A percentile compares a stretch with the other conserved stretches of the same genome.
phyloP scores from a whole-genome alignment of 2,888 invertebrate genomes.

The Andrena marginata region DNA sequence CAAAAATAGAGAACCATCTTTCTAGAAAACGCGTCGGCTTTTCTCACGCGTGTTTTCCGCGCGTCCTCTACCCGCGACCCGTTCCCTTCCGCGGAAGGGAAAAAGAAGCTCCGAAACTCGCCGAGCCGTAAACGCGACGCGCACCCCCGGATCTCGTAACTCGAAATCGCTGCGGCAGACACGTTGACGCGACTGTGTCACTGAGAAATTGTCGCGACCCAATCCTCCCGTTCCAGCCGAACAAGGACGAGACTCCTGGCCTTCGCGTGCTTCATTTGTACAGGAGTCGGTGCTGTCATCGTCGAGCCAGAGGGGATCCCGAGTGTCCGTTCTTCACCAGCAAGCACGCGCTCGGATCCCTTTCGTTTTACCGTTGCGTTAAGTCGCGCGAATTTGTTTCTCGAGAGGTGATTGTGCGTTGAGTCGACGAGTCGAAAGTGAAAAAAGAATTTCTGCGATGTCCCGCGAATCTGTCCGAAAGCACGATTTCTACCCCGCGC shows the following conservation, averaged over 20 bases:
- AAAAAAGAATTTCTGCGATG: background rate
- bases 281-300: slow-evolving; percentile 49
- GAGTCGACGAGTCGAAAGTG: slow-evolving; percentile 15
- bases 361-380: background rate
- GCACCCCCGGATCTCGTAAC: slow-evolving; percentile 3
- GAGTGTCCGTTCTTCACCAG: background rate
- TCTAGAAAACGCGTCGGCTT: background rate
- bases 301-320: slow-evolving; percentile 27
- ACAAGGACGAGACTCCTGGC: slow-evolving; percentile 33
- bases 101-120: background rate
- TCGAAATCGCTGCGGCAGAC: slow-evolving; percentile 55
- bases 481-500: background rate
- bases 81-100: background rate
- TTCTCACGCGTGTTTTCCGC: background rate
- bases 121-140: background rate
- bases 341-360: background rate
- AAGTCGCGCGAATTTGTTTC: background rate
- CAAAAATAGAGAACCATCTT: slow-evolving; percentile 28
- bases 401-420: slow-evolving; percentile 23
- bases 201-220: slow-evolving; percentile 62
- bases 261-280: slow-evolving; percentile 34
- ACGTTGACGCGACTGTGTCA: slow-evolving; percentile 62
- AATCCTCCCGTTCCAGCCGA: slow-evolving; percentile 49
- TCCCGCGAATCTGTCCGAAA: background rate
- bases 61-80: background rate